A percentile compares a stretch with the other conserved stretches of the same genome.
Conservation (phyloP, 1,140 invertebrate genomes). For the Scaptomyza pallida region DNA sequence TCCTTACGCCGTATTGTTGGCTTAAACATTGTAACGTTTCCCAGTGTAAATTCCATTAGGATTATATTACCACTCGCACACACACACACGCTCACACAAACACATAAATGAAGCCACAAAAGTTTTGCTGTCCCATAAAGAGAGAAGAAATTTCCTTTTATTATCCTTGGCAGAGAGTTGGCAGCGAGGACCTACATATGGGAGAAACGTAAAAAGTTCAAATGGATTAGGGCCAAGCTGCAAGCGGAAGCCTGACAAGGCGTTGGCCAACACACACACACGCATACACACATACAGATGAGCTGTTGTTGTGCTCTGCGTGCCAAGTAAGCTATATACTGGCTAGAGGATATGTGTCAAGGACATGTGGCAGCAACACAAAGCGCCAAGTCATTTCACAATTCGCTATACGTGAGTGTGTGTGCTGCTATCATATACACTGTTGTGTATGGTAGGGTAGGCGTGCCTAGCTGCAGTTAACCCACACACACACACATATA, state of each 20-base stretch:
- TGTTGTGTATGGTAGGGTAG: conserved; percentile 35
- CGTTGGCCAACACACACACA: conserved; percentile 49
- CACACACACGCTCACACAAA: conserved; percentile 16
- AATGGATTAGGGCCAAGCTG: conserved; percentile 74
- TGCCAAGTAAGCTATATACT: conserved; percentile 49
- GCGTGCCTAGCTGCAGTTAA: conserved; percentile 53
- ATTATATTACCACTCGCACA: conserved; percentile 68
- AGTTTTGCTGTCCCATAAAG: conserved; percentile 65
- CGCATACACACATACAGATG: conserved; percentile 17
- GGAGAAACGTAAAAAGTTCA: conserved; percentile 56
- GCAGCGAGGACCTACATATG: conserved; percentile 21
- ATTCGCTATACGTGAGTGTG: conserved; percentile 15
- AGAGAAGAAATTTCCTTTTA: conserved; percentile 66
- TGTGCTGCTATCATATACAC: conserved; percentile 17
- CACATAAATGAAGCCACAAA: conserved; percentile 60
- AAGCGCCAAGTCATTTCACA: conserved; percentile 19
- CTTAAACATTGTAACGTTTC: conserved; percentile 59
- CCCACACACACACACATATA: conserved; percentile 22
- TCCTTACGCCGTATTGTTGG: conserved; percentile 44
- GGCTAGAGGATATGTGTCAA: conserved; percentile 68
- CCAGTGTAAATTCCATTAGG: conserved; percentile 80
- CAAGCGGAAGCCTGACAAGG: conserved; percentile 64
- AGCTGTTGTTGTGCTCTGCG: conserved; percentile 23
- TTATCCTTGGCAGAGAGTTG: conserved; percentile 70
- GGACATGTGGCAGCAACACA: conserved; percentile 50